Evolutionary conservation across 2,113 vertebrate species (phyloP).

Genomic region (Chiloscyllium plagiosum): DNA sequence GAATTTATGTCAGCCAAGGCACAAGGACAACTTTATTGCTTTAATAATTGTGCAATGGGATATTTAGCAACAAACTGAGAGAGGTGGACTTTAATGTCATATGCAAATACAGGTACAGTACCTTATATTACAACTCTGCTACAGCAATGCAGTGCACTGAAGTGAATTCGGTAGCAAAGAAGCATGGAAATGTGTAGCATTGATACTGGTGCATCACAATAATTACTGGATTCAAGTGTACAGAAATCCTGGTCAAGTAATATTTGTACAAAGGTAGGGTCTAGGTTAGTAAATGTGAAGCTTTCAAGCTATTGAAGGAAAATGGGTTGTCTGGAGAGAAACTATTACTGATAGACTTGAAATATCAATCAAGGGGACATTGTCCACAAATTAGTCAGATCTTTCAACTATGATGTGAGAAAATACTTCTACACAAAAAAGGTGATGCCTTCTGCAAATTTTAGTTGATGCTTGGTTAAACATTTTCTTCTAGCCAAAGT

Average conservation of each 20-base stretch:
- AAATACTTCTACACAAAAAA: too few species aligned
- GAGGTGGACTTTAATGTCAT: not conserved
- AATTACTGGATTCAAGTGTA: not conserved
- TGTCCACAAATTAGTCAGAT: too few species aligned
- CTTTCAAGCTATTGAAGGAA: not conserved
- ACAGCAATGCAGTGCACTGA: not conserved
- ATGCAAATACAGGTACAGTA: not conserved
- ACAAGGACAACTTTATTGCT: not conserved
- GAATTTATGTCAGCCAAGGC: not conserved
- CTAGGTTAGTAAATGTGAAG: not conserved
- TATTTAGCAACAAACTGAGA: not conserved
- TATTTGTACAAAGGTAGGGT: not conserved
- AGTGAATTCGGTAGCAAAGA: not conserved
- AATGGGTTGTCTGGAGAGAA: too few species aligned
- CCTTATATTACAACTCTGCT: not conserved
- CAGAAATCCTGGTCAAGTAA: not conserved
- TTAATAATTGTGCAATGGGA: not conserved
- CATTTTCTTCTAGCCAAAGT: too few species aligned
- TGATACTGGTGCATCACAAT: not conserved
- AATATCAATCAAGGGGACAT: too few species aligned
- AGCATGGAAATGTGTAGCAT: not conserved
- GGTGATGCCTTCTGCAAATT: too few species aligned
- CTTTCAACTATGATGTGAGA: too few species aligned
- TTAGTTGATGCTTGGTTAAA: too few species aligned
- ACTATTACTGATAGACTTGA: too few species aligned